Conservation (phyloP, 2,888 invertebrate species). For the Agrochola circellaris region DNA sequence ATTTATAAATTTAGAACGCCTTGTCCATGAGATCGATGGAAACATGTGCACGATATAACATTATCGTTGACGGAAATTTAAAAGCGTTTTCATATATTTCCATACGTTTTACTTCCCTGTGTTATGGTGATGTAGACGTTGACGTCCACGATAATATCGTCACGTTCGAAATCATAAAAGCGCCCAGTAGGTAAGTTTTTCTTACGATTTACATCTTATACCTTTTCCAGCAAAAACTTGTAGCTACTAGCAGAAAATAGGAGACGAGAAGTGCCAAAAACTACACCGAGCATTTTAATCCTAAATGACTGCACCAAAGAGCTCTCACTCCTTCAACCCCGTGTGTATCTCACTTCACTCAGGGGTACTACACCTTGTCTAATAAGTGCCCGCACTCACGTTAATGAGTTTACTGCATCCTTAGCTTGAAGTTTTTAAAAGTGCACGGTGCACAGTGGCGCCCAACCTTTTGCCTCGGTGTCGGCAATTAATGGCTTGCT, state of each 20-base stretch:
- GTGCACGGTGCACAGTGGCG: slow-evolving; percentile 78
- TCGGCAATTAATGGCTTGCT: slow-evolving; percentile 82
- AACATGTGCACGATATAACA: neutral
- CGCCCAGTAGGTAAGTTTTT: neutral
- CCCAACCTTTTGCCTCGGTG: slow-evolving; percentile 77
- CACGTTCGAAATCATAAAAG: neutral
- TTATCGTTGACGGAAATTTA: neutral
- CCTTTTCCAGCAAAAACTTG: neutral
- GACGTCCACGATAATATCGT: neutral
- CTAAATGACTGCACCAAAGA: neutral
- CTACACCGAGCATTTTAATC: neutral
- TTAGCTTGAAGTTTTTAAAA: slow-evolving; percentile 83
- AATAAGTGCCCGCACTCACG: slow-evolving; percentile 85
- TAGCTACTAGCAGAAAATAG: neutral
- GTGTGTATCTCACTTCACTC: slow-evolving; percentile 64
- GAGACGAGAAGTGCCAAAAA: neutral
- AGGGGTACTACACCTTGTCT: slow-evolving; percentile 75
- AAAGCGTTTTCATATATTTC: neutral
- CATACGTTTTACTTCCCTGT: neutral
- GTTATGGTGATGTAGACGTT: neutral
- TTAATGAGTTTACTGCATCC: slow-evolving; percentile 88
- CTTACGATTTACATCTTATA: neutral
- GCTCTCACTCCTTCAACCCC: slow-evolving; percentile 4
- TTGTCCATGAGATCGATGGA: neutral
- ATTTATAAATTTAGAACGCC: neutral